These are phyloP conservation scores for Craniophora ligustri DNA, from an alignment of 2,888 invertebrate species.

Conservation along the genomic window DNA sequence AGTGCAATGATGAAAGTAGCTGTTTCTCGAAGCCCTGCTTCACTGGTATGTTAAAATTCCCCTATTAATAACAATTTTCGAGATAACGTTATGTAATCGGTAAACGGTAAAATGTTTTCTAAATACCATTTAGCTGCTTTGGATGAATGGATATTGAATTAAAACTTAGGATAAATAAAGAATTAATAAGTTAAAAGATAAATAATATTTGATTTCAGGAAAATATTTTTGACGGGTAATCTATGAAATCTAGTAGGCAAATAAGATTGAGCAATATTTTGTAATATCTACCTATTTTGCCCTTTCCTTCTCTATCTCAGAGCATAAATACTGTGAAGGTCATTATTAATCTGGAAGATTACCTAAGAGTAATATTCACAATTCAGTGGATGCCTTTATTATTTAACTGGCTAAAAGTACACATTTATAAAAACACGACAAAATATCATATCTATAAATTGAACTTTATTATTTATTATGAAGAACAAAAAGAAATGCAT, in stretches of 20 bases:
- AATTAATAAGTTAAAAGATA: not conserved
- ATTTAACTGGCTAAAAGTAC: too few relatives aligned
- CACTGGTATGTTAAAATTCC: constrained; percentile 71
- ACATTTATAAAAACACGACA: too few relatives aligned
- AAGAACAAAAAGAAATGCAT: too few relatives aligned
- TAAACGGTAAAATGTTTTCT: constrained; percentile 59
- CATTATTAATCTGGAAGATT: not conserved
- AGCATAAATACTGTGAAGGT: not conserved
- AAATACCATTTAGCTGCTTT: constrained; percentile 16
- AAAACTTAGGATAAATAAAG: not conserved
- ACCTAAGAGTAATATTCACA: not conserved
- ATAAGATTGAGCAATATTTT: constrained; percentile 31
- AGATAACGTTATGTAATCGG: constrained; percentile 82
- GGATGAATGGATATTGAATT: not conserved
- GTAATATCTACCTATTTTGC: not conserved
- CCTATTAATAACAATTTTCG: constrained; percentile 47
- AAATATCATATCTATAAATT: too few relatives aligned
- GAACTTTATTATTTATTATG: too few relatives aligned
- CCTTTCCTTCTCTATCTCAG: constrained; percentile 8
- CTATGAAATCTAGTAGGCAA: constrained; percentile 4
- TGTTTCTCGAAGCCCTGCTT: constrained; percentile 78
- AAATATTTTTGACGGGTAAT: not conserved
- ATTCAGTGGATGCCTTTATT: too few relatives aligned
- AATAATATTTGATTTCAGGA: not conserved
- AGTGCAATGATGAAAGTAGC: constrained; percentile 85